Percentiles rank a stretch among this genome's conserved stretches.
phyloP scores from a whole-genome alignment of 1,140 invertebrate species.

The Brachionus koreanus region DNA sequence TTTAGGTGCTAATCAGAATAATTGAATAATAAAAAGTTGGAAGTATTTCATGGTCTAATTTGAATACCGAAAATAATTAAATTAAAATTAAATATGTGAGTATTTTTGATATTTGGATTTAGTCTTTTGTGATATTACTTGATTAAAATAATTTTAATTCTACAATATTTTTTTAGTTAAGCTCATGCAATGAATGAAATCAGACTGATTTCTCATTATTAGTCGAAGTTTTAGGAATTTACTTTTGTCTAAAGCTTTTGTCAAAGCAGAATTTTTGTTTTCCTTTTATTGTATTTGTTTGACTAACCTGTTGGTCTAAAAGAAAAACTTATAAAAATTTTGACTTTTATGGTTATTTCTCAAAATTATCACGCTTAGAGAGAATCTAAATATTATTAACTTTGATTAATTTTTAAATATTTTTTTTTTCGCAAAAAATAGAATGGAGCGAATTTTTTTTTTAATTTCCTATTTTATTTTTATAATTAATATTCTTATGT shows the following conservation, averaged over 20 bases:
- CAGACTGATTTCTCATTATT: neutral
- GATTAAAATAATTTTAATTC: neutral
- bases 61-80: neutral
- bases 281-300: neutral
- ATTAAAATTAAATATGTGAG: neutral
- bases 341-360: neutral
- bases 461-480: neutral
- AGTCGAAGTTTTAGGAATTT: neutral
- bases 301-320: slow-evolving; percentile 11
- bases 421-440: neutral
- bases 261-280: neutral
- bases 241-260: neutral
- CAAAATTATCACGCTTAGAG: neutral
- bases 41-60: neutral
- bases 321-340: neutral
- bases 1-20: neutral
- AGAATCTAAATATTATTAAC: neutral
- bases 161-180: neutral
- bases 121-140: neutral
- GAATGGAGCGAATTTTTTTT: neutral
- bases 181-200: neutral
- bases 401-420: neutral
- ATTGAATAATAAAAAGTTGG: neutral
- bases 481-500: neutral
- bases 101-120: neutral